phyloP scores from a whole-genome alignment of 1,140 invertebrate genomes.

The Coelopa frigida region DNA sequence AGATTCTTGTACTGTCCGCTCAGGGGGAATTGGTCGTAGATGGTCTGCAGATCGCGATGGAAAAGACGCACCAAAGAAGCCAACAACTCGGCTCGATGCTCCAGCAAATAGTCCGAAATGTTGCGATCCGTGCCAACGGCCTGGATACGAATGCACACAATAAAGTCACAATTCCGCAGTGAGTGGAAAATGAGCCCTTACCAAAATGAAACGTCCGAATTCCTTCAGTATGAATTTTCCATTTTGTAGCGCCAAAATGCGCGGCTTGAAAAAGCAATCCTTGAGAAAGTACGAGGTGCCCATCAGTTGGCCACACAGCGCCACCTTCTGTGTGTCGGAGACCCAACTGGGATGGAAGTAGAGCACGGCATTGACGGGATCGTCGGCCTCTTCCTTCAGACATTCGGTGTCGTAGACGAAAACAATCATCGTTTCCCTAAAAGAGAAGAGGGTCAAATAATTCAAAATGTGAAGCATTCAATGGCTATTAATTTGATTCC shows the following conservation, averaged over 20 bases:
- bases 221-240: conserved; percentile 76
- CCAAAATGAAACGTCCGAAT: conserved; percentile 70
- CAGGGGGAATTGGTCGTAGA: conserved; percentile 51
- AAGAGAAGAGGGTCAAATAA: no score
- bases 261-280: conserved; percentile 63
- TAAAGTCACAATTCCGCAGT: conserved; percentile 11
- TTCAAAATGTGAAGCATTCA: no score
- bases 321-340: conserved; percentile 68
- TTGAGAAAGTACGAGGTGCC: conserved; percentile 70
- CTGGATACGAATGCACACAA: conserved; percentile 45
- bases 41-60: conserved; percentile 65
- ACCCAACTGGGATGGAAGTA: conserved; percentile 85
- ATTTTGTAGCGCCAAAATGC: conserved; percentile 67
- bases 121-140: conserved; percentile 78
- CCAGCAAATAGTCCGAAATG: conserved; percentile 69
- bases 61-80: conserved; percentile 68
- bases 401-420: conserved; percentile 78
- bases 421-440: conserved; percentile 78
- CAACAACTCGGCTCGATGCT: conserved; percentile 64
- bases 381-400: conserved; percentile 70
- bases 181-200: conserved; percentile 34
- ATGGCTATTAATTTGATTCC: no score
- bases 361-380: conserved; percentile 76
- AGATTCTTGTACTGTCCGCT: conserved; percentile 56
- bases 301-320: conserved; percentile 74